Base-by-base conservation (phyloP, 2,888 invertebrate species). In the Dione juno region DNA sequence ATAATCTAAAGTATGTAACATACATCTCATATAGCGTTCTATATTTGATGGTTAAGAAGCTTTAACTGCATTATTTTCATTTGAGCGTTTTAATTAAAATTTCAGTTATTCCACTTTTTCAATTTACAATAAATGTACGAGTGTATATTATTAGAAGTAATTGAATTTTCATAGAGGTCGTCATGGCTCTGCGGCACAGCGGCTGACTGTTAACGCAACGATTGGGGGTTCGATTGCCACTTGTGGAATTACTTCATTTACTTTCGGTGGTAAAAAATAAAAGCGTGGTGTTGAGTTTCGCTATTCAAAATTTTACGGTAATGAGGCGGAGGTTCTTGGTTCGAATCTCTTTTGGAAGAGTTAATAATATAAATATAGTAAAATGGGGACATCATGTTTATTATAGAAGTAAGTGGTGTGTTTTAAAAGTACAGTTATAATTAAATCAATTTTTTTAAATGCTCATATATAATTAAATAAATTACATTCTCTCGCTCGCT, bases 11-110 rank as follows among this genome's bases (percentile, higher is more conserved):
- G n/a, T 16, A 16, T 41, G 8, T 19, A 13, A 58, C 13, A 9
- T 58, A 7, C 11, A 13, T 41, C 3, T 59, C 19, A 16, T 35
- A 48, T 67, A 58, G n/a, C 48, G 37, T 48, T 19, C 16, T 57
- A 45, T 50, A 21, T 40, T 59, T 13, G 37, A n/a, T 59, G 41
- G 41, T 9, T 28, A 41, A 13, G 14, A 8, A 59, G 21, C 9
- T 59, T 41, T 37, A 58, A 13, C 50, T 50, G 67, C 50, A 67
- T 67, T 59, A 67, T 67, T 67, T 59, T 67, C 59, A 67, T 67
- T 58, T 41, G 50, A 54, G 66, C 21, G 50, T 59, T 67, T 67
- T 67, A 67, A 59, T 67, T 67, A 59, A 59, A 59, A 52, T 67
- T 67, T 67, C 59, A 67, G 58, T 67, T 59, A 50, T 67, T 59